These are phyloP conservation scores for Bubo blakistoni DNA, from an alignment of 2,113 vertebrate species.

Conservation along the genomic window DNA sequence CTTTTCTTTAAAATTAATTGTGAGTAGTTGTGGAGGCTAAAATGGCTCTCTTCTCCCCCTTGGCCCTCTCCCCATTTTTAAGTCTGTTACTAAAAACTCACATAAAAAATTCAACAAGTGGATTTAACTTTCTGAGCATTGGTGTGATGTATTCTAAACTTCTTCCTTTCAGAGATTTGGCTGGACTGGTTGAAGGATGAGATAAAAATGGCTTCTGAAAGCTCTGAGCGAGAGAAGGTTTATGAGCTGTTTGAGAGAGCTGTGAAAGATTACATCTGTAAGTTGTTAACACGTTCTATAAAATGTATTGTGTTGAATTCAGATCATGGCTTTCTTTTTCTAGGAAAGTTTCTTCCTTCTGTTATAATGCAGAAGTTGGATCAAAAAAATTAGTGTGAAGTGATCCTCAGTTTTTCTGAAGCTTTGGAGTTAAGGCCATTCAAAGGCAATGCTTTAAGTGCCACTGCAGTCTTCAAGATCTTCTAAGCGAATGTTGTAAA, in stretches of 20 bases:
- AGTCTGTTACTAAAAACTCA: not conserved
- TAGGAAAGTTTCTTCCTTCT: not conserved
- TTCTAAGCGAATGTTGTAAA: no score
- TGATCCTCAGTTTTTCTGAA: not conserved
- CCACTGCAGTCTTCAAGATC: not conserved
- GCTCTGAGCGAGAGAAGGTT: conserved; percentile 83
- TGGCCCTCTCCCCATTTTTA: not conserved
- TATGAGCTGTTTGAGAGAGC: conserved; percentile 93
- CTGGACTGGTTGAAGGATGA: conserved; percentile 97
- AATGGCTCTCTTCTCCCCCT: not conserved
- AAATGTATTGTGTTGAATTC: not conserved
- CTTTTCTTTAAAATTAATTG: not conserved
- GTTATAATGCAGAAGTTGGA: not conserved
- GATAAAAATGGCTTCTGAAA: conserved; percentile 84
- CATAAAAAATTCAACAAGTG: no score
- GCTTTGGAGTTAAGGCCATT: not conserved
- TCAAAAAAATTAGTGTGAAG: not conserved
- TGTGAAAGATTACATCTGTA: conserved; percentile 93
- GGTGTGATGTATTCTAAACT: not conserved
- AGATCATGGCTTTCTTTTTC: not conserved
- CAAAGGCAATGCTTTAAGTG: not conserved
- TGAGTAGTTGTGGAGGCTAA: not conserved
- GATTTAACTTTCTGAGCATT: not conserved
- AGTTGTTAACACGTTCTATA: conserved; percentile 17
- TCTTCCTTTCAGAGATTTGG: conserved; percentile 87